Percentiles rank a stretch among this genome's conserved stretches.
Evolutionary conservation across 1,140 invertebrate species (phyloP).

Genomic region (Limonius californicus): DNA sequence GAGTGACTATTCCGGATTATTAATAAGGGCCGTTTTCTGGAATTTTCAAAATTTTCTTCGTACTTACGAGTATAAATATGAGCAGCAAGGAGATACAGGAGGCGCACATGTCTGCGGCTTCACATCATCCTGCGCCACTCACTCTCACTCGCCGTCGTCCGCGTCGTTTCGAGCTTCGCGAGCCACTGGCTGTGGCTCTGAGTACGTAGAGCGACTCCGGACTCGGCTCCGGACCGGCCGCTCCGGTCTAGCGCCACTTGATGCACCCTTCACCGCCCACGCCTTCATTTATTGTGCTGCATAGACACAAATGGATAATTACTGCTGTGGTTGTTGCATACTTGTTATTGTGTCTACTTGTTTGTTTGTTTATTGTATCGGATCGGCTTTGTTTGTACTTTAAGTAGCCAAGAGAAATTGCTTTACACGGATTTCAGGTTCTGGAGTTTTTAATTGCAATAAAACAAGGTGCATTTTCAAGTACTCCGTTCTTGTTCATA

Average conservation of each 20-base stretch:
- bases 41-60: no score
- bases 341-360: no score
- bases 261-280: conserved; percentile 11
- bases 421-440: no score
- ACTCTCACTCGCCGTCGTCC: conserved; percentile 29
- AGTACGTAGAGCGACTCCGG: not conserved
- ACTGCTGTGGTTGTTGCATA: no score
- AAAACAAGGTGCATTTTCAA: no score
- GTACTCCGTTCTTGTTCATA: no score
- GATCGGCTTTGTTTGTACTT: no score
- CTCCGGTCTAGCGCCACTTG: conserved; percentile 5
- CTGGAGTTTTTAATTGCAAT: no score
- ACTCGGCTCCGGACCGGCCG: not conserved
- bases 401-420: no score
- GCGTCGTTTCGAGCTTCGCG: conserved; percentile 29
- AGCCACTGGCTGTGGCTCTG: conserved; percentile 20
- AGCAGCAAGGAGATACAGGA: conserved; percentile 25
- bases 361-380: no score
- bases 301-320: not conserved
- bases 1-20: no score
- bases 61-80: conserved; percentile 28
- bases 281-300: not conserved
- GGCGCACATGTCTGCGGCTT: conserved; percentile 30
- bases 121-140: conserved; percentile 30
- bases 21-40: no score